phyloP scores from a whole-genome alignment of 2,888 invertebrate species.

The Eristalinus sepulchralis region DNA sequence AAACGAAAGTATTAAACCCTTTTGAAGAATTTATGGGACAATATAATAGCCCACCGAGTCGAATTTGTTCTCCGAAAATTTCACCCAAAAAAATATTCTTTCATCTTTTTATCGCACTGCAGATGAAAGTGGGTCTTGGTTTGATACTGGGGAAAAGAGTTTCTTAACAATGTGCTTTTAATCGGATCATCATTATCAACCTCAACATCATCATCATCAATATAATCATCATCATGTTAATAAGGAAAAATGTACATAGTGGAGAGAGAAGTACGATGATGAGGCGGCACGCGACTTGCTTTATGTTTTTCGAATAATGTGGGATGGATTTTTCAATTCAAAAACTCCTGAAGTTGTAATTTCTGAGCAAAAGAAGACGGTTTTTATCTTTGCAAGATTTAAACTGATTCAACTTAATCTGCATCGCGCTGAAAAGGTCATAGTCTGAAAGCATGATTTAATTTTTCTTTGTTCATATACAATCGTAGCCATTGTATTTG shows the following conservation, averaged over 20 bases:
- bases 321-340: background rate
- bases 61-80: constrained; percentile 47
- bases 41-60: constrained; percentile 38
- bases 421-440: too few species aligned
- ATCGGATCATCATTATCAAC: constrained; percentile 55
- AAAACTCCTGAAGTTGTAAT: too few species aligned
- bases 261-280: constrained; percentile 26
- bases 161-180: constrained; percentile 30
- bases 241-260: background rate
- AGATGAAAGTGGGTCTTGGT: constrained; percentile 60
- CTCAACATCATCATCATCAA: constrained; percentile 25
- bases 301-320: too few species aligned
- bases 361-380: too few species aligned
- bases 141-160: constrained; percentile 10
- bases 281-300: constrained; percentile 32
- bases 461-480: too few species aligned
- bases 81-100: constrained; percentile 47
- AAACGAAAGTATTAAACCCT: constrained; percentile 51
- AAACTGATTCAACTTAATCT: too few species aligned
- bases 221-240: constrained; percentile 13
- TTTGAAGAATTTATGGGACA: constrained; percentile 46
- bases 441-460: too few species aligned
- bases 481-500: constrained; percentile 31
- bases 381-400: too few species aligned
- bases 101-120: constrained; percentile 18